Conservation (phyloP, 2,888 invertebrate species). For the Camponotus fellah region DNA sequence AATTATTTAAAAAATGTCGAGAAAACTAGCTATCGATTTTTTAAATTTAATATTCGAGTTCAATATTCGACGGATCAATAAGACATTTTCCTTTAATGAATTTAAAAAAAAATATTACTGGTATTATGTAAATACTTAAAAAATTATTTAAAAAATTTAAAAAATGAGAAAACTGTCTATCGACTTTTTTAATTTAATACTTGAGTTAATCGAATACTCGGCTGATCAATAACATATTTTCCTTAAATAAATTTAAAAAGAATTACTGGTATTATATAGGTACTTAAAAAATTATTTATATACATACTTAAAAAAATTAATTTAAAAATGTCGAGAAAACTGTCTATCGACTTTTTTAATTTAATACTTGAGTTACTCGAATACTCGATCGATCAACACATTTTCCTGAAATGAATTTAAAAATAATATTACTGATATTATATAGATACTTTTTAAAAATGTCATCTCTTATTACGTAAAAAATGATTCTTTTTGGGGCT, state of each 20-base stretch:
- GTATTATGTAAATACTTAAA: background rate
- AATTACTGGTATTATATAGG: background rate
- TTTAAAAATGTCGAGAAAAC: slow-evolving; percentile 20
- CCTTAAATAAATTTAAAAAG: background rate
- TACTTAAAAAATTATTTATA: background rate
- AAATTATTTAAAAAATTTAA: background rate
- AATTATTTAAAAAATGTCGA: background rate
- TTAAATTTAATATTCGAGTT: background rate
- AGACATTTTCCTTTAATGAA: background rate
- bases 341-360: background rate
- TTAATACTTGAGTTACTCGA: background rate
- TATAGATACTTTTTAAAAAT: background rate
- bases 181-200: background rate
- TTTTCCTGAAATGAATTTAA: background rate
- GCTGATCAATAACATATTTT: too few species aligned
- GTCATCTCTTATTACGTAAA: background rate
- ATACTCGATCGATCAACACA: too few species aligned
- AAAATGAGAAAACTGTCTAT: background rate
- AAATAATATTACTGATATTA: background rate
- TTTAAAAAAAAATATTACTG: background rate
- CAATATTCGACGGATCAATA: too few species aligned
- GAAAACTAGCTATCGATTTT: background rate
- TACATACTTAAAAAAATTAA: too few species aligned
- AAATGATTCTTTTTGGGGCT: background rate
- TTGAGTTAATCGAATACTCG: background rate